Evolutionary conservation across 1,140 invertebrate species (phyloP).

Genomic region (Heterodera schachtii): DNA sequence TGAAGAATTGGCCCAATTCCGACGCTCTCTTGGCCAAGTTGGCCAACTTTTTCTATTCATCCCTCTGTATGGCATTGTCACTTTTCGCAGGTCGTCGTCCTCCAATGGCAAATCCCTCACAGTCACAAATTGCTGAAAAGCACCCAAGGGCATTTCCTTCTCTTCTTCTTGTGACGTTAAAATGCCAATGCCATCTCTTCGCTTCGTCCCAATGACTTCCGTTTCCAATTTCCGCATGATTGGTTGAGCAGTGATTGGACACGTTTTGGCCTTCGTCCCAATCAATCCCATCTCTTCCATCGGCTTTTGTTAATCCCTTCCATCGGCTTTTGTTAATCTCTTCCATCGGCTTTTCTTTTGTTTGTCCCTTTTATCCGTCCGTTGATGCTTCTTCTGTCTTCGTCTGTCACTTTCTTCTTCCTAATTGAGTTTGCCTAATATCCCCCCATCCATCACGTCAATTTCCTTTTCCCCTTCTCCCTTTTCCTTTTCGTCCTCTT

Average conservation of each 20-base stretch:
- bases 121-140: neutral
- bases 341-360: too few relatives aligned
- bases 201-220: neutral
- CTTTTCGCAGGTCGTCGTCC: neutral
- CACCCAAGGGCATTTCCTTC: neutral
- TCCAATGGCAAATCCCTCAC: neutral
- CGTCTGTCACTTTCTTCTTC: neutral
- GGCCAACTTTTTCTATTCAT: too few relatives aligned
- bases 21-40: too few relatives aligned
- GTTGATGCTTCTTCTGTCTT: too few relatives aligned
- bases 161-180: neutral
- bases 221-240: neutral
- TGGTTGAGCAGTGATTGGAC: too few relatives aligned
- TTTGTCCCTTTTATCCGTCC: too few relatives aligned
- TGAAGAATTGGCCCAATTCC: neutral
- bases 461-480: neutral
- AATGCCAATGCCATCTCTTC: neutral
- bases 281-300: too few relatives aligned
- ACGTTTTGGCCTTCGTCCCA: too few relatives aligned
- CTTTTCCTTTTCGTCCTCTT: neutral
- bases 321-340: too few relatives aligned
- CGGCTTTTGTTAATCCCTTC: too few relatives aligned
- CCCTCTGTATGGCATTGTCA: neutral
- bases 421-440: conserved; percentile 8
- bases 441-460: neutral